Conservation (phyloP, 2,113 vertebrate species). For the Tinamus guttatus region DNA sequence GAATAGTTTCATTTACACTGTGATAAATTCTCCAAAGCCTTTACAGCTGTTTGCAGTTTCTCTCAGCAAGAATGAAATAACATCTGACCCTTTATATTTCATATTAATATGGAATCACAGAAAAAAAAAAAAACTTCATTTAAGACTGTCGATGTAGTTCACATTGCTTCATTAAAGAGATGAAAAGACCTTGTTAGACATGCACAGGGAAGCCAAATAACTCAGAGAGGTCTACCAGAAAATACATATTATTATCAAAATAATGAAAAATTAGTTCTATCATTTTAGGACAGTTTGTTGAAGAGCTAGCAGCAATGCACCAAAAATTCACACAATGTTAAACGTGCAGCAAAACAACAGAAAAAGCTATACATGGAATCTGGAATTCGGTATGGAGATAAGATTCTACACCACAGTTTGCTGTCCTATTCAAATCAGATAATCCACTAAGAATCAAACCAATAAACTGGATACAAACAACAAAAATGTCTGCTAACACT, state of each 20-base stretch:
- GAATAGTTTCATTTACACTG: neutral
- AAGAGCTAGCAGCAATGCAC: neutral
- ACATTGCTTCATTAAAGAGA: neutral
- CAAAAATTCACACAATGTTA: neutral
- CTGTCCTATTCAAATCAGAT: constrained; percentile 31
- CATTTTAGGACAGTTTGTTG: neutral
- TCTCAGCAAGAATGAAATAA: neutral
- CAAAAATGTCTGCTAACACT: constrained; percentile 53
- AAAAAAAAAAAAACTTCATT: neutral
- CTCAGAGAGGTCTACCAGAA: neutral
- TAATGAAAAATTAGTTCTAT: neutral
- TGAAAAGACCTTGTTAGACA: neutral
- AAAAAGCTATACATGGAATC: neutral
- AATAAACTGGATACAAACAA: constrained; percentile 3
- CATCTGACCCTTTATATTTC: neutral
- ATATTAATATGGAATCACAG: neutral
- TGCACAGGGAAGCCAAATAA: neutral
- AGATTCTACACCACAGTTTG: constrained; percentile 40
- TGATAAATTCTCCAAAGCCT: neutral
- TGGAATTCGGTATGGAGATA: neutral
- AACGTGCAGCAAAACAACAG: neutral
- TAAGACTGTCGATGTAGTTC: neutral
- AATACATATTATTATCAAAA: neutral
- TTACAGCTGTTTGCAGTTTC: neutral
- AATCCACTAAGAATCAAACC: constrained; percentile 3